These are phyloP conservation scores for Amazona vittata DNA, from an alignment of 2,113 vertebrate genomes.

Conservation along the genomic window DNA sequence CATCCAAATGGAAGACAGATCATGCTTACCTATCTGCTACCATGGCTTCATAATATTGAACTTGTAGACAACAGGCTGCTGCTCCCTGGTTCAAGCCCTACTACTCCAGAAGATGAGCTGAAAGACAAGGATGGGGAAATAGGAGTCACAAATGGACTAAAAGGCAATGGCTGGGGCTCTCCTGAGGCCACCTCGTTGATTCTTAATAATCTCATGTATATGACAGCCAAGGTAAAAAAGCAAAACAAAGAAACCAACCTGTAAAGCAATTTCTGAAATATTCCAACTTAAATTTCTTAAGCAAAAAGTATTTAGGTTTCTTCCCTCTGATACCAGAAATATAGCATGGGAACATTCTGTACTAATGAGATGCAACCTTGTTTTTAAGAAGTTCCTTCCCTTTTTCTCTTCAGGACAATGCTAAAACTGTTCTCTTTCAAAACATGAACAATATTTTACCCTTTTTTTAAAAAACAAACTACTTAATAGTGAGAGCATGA, in stretches of 20 bases:
- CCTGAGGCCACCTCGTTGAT: constrained; percentile 94
- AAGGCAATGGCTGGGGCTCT: constrained; percentile 95
- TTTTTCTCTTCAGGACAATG: background rate
- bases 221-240: constrained; percentile 94
- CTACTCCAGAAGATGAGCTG: constrained; percentile 89
- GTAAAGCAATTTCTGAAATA: background rate
- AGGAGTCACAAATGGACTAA: constrained; percentile 79
- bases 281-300: background rate
- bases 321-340: background rate
- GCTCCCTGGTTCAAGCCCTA: constrained; percentile 91
- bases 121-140: constrained; percentile 79
- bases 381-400: background rate
- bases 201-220: constrained; percentile 99
- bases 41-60: constrained; percentile 97
- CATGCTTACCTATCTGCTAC: constrained; percentile 96
- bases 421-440: background rate
- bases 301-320: background rate
- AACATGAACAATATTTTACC: background rate
- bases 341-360: background rate
- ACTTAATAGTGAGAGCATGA: background rate
- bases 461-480: background rate
- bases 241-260: background rate
- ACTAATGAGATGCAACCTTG: background rate
- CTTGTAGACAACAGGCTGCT: constrained; percentile 94
- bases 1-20: constrained; percentile 95